A percentile compares a stretch with the other conserved stretches of the same genome.
phyloP scores from a whole-genome alignment of 2,888 invertebrate genomes.

The Cordilura impudica region DNA sequence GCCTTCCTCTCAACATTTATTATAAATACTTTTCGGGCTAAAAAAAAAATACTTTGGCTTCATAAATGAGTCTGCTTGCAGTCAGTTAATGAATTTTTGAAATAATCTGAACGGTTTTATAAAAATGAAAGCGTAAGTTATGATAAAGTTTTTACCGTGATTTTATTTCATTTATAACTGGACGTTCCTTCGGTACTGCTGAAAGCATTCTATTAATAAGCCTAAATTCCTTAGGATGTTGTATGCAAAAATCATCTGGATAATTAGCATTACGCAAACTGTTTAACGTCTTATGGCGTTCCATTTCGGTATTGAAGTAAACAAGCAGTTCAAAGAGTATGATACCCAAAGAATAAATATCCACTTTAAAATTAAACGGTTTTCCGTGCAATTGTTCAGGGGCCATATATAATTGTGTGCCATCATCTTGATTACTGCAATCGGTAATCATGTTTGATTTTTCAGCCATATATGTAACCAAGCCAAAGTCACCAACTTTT shows the following conservation, averaged over 20 bases:
- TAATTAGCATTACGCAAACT: slow-evolving; percentile 83
- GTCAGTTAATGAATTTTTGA: too few relatives aligned
- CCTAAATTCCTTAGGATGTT: slow-evolving; percentile 84
- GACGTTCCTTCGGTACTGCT: slow-evolving; percentile 84
- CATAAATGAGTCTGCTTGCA: too few relatives aligned
- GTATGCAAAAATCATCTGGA: slow-evolving; percentile 83
- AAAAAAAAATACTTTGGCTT: too few relatives aligned
- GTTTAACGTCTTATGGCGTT: slow-evolving; percentile 85
- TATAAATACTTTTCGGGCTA: too few relatives aligned
- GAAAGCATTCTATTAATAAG: slow-evolving; percentile 89
- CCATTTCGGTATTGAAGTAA: slow-evolving; percentile 94
- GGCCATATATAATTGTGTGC: slow-evolving; percentile 98
- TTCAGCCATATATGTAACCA: slow-evolving; percentile 93
- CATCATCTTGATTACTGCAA: slow-evolving; percentile 80
- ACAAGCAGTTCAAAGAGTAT: slow-evolving; percentile 95
- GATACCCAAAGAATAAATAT: slow-evolving; percentile 95
- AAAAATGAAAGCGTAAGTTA: too few relatives aligned
- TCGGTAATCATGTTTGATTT: slow-evolving; percentile 75
- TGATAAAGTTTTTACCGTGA: too few relatives aligned
- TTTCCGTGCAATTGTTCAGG: slow-evolving; percentile 92
- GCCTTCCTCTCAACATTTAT: too few relatives aligned
- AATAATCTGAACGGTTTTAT: too few relatives aligned
- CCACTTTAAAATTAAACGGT: slow-evolving; percentile 93
- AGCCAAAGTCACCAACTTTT: slow-evolving; percentile 98
- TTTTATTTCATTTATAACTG: slow-evolving; percentile 85